Evolutionary conservation across 2,888 invertebrate genomes (phyloP), one percentile per base, ranked within the genome.

Genomic region (Agrenia bidenticulata): DNA sequence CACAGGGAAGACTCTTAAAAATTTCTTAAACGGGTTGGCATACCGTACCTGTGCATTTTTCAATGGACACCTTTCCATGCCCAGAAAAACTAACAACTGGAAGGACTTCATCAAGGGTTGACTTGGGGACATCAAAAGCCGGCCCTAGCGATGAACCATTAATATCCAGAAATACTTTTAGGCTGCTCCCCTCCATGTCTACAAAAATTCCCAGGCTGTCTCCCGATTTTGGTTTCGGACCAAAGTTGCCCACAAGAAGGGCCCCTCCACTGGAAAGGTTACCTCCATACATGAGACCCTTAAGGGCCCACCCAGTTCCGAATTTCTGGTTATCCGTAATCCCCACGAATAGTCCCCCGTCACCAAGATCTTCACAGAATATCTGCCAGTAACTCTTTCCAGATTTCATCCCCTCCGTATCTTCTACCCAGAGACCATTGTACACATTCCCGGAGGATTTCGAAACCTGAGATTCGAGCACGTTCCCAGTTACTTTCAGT

Each of bases 111-210:
- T 41, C 50, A 24, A 59, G 57, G 1, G 51, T 59, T 2, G 37
- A 11, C 49, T 39, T 42, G 11, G 50, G 58, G 15, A 63, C 57
- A 51, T 50, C 58, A 51, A 63, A 63, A 9, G 63, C 63, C 13
- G 39, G 51, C 2, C 63, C 63, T 23, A 63, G n/a, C 1, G 58
- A 23, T 1, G 13, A n/a, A 7, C 63, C 63, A 51, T 63, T 58
- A 2, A 58, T n/a, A 57, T 63, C 63, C 19, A 63, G 39, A 26
- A 58, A 63, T 32, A 63, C 53, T 56, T 49, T 58, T 2, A 63
- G 11, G n/a, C n/a, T 17, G 23, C 19, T n/a, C 2, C 19, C 63
- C 11, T 58, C 53, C 17, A 58, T n/a, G 15, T 51, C 51, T 1
- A 49, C 58, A 2, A 63, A 41, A 11, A 63, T 17, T 37, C 63